Evolutionary conservation across 2,888 invertebrate genomes (phyloP), one percentile per base, ranked within the genome.

Genomic region (Nephrocerus scutellatus): DNA sequence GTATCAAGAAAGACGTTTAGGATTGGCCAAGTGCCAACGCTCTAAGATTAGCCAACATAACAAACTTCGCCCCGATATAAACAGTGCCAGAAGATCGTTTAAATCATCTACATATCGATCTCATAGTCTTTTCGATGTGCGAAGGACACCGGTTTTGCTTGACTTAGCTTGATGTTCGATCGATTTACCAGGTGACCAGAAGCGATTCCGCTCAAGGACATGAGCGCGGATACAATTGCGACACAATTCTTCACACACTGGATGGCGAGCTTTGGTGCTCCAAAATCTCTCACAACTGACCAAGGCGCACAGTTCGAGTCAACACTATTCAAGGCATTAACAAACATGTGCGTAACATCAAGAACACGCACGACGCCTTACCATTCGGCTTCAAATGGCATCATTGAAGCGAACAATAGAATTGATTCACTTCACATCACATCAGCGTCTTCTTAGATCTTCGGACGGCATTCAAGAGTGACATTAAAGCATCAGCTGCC

Each of bases 241-340:
- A 36, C 24, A n/a, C 15, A 29, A 6, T 44, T 47, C n/a, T 33
- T 36, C 18, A 22, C 24, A 10, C 18, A 25, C 18, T 44, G 42
- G 44, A 15, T 44, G 28, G 30, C 35, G 10, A 28, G 37, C n/a
- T 44, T 37, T 14, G 43, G 44, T 23, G 35, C 30, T n/a, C 42
- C 42, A 6, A 33, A n/a, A 12, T n/a, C 21, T 9, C 8, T 47
- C 3, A 42, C 44, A 3, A 40, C 44, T 12, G 41, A 47, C 35
- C 36, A 45, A 30, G 41, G 41, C 13, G 31, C 38, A 12, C 42
- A 44, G 31, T 43, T 43, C 33, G 47, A 44, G 18, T 36, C 36
- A 5, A 30, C 41, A 8, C 30, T 44, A 14, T 44, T 42, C 16
- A 23, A 8, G 6, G 28, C 39, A 10, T 26, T 43, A 3, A 21